Evolutionary conservation across 35 echinoderm and acorn worm genomes (phyloP).

Genomic region (Chiridota heheva): DNA sequence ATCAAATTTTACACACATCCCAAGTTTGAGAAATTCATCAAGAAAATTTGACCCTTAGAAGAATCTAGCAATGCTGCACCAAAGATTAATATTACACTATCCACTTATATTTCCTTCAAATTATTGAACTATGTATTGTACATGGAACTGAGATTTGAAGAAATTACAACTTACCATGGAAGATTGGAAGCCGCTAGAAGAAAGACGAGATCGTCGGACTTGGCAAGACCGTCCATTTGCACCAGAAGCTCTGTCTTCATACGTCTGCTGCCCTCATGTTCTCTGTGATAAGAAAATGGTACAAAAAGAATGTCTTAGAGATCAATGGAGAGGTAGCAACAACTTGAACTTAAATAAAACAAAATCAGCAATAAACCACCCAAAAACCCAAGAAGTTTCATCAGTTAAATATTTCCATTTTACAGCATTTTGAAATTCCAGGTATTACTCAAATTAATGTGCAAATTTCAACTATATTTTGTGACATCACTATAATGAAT

Average conservation of each 20-base stretch:
- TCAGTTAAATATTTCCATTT: not conserved
- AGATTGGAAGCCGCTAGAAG: conserved; percentile 95
- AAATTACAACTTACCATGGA: conserved; percentile 93
- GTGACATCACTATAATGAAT: too few species aligned
- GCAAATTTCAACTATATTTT: too few species aligned
- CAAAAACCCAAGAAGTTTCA: not conserved
- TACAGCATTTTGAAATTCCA: too few species aligned
- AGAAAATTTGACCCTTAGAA: too few species aligned
- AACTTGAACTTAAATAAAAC: not conserved
- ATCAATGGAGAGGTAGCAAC: not conserved
- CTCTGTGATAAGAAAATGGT: conserved; percentile 62
- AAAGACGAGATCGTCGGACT: conserved; percentile 94
- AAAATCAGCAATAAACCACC: not conserved
- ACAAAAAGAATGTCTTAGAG: not conserved
- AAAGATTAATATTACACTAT: too few species aligned
- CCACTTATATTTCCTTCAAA: too few species aligned
- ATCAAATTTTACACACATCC: too few species aligned
- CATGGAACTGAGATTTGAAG: too few species aligned
- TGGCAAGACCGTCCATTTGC: conserved; percentile 97
- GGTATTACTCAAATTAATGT: too few species aligned
- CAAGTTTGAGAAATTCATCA: too few species aligned
- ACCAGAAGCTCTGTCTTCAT: conserved; percentile 99
- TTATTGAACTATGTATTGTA: too few species aligned
- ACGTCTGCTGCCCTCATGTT: conserved; percentile 95
- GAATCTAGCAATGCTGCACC: too few species aligned